phyloP scores from a whole-genome alignment of 2,888 invertebrate species.

The Eupithecia tripunctaria region DNA sequence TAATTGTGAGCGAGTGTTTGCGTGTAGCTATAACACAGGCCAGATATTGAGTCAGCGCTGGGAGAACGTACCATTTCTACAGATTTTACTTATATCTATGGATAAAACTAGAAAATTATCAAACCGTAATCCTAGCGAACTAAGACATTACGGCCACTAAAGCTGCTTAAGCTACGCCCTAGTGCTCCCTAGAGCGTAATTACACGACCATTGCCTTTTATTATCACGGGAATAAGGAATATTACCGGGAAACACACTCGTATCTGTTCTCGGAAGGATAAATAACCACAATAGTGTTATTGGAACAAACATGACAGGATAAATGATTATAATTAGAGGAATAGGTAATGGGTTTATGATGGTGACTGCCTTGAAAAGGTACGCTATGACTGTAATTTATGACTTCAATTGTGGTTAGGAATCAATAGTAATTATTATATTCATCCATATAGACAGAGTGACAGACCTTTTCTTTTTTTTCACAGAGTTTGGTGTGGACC shows the following conservation, averaged over 20 bases:
- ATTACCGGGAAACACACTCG: background rate
- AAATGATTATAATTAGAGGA: background rate
- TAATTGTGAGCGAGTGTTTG: too few species aligned
- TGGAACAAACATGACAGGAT: background rate
- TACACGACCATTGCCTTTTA: background rate
- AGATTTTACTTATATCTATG: too few species aligned
- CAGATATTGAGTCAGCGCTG: too few species aligned
- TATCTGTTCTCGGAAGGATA: slow-evolving; percentile 4
- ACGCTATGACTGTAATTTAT: background rate
- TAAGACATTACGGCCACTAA: background rate
- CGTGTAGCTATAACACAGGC: too few species aligned
- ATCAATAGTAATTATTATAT: background rate
- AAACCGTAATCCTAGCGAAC: background rate
- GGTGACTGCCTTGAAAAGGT: background rate
- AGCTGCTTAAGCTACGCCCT: background rate
- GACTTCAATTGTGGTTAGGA: background rate
- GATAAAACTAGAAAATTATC: background rate
- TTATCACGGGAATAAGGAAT: background rate
- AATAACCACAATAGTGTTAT: background rate
- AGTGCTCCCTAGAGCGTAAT: background rate
- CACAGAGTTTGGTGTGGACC: background rate
- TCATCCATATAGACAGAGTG: background rate
- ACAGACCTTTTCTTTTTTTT: background rate
- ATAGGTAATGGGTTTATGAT: background rate
- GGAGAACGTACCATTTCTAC: too few species aligned